Evolutionary conservation across 2,113 vertebrate species (phyloP).

Genomic region (Hymenochirus boettgeri): DNA sequence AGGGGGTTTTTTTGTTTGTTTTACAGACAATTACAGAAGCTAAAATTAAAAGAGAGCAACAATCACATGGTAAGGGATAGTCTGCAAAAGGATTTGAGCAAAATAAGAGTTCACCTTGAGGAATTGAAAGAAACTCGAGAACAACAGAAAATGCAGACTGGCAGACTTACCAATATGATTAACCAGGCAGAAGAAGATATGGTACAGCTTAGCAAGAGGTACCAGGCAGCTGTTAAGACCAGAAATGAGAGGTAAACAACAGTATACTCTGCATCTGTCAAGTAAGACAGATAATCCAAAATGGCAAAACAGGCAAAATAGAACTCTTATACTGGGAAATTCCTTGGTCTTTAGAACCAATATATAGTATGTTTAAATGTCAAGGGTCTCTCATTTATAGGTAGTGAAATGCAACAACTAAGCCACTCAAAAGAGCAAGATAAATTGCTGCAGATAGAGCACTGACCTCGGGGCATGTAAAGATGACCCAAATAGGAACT

Average conservation of each 20-base stretch:
- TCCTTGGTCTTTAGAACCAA: too few relatives aligned
- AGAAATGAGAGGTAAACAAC: constrained; percentile 75
- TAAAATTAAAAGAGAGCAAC: constrained; percentile 64
- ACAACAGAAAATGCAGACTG: constrained; percentile 59
- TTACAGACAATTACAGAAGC: constrained; percentile 73
- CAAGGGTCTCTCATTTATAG: too few relatives aligned
- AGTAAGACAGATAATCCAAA: too few relatives aligned
- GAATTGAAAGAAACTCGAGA: constrained; percentile 69
- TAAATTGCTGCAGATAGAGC: too few relatives aligned
- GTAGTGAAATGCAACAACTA: too few relatives aligned
- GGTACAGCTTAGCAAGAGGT: constrained; percentile 62
- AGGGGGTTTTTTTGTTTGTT: constrained; percentile 12
- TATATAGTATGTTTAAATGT: too few relatives aligned
- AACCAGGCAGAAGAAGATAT: constrained; percentile 64
- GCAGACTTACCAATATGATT: constrained; percentile 63
- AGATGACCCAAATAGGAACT: too few relatives aligned
- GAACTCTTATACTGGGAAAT: too few relatives aligned
- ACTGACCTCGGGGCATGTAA: too few relatives aligned
- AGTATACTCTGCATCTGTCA: too few relatives aligned
- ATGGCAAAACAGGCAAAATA: too few relatives aligned
- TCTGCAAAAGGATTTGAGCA: constrained; percentile 64
- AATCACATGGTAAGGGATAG: constrained; percentile 63
- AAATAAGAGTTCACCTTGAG: constrained; percentile 52
- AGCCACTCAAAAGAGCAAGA: too few relatives aligned
- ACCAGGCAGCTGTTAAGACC: constrained; percentile 61